These are phyloP conservation scores for Linnaemya tessellans DNA, from an alignment of 2,888 invertebrate genomes.

Conservation along the genomic window DNA sequence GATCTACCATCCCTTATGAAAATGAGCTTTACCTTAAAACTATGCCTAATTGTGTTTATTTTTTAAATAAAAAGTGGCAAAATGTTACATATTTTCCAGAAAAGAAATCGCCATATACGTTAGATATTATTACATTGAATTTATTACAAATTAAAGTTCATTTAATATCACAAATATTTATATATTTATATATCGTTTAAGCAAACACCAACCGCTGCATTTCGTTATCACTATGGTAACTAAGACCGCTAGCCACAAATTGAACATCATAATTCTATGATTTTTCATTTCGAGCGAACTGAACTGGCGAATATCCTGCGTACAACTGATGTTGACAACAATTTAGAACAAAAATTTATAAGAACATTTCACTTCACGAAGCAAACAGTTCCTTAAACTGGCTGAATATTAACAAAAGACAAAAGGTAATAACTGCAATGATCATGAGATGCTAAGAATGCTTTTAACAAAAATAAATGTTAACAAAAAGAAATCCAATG, in stretches of 20 bases:
- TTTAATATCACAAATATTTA: not conserved
- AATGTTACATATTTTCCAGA: too few species aligned
- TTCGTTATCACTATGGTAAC: constrained; percentile 42
- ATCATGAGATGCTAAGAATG: constrained; percentile 18
- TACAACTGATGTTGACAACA: constrained; percentile 62
- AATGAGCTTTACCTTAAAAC: too few species aligned
- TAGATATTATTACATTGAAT: too few species aligned
- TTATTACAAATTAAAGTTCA: not conserved
- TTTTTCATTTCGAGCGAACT: constrained; percentile 65
- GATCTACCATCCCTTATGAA: too few species aligned
- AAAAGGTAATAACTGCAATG: constrained; percentile 32
- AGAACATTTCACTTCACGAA: constrained; percentile 44
- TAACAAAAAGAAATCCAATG: constrained; percentile 25
- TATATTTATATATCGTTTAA: not conserved
- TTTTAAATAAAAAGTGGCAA: too few species aligned
- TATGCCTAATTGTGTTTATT: too few species aligned
- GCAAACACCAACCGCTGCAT: constrained; percentile 51
- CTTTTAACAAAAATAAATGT: constrained; percentile 41
- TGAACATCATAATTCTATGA: constrained; percentile 61
- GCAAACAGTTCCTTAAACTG: constrained; percentile 12
- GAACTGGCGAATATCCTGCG: constrained; percentile 72
- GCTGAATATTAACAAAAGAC: constrained; percentile 24
- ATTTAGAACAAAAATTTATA: constrained; percentile 66
- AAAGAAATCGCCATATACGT: too few species aligned
- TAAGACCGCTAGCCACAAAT: constrained; percentile 43